Evolutionary conservation across 2,113 vertebrate species (phyloP).

Genomic region (Muscicapa adusta): DNA sequence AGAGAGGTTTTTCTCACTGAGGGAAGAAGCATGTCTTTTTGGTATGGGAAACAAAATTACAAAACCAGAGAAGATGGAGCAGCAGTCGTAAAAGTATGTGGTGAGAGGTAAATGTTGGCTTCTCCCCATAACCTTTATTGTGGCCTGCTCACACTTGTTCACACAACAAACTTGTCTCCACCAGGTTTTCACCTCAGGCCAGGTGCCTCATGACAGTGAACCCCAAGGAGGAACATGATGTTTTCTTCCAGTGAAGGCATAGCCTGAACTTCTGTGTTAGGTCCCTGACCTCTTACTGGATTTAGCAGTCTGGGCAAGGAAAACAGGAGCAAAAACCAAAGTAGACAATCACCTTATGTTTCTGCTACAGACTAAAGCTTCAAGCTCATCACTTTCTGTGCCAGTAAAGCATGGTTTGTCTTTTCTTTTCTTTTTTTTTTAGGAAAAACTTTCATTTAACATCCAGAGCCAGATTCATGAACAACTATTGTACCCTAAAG

Average conservation of each 20-base stretch:
- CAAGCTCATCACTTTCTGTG: background rate
- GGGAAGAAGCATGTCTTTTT: background rate
- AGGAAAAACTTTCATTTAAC: background rate
- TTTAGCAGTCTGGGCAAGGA: background rate
- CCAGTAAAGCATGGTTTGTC: background rate
- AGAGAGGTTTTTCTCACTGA: background rate
- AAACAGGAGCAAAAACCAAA: background rate
- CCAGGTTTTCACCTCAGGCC: constrained; percentile 13
- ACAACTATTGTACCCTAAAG: background rate
- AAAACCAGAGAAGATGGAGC: background rate
- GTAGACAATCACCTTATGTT: background rate
- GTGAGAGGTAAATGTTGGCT: constrained; percentile 2
- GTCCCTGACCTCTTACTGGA: rapidly evolving
- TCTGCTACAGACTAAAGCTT: background rate
- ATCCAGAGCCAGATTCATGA: background rate
- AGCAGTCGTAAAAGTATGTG: background rate
- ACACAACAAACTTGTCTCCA: background rate
- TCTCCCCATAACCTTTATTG: background rate
- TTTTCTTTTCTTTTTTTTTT: background rate
- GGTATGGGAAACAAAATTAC: background rate
- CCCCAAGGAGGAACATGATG: background rate
- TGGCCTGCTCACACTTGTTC: constrained; percentile 27
- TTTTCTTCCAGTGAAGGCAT: background rate
- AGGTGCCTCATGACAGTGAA: background rate
- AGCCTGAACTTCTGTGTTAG: background rate